Evolutionary conservation across 35 echinoderm and acorn worm species (phyloP), one percentile per base, ranked within the genome.

Genomic region (Anneissia japonica): DNA sequence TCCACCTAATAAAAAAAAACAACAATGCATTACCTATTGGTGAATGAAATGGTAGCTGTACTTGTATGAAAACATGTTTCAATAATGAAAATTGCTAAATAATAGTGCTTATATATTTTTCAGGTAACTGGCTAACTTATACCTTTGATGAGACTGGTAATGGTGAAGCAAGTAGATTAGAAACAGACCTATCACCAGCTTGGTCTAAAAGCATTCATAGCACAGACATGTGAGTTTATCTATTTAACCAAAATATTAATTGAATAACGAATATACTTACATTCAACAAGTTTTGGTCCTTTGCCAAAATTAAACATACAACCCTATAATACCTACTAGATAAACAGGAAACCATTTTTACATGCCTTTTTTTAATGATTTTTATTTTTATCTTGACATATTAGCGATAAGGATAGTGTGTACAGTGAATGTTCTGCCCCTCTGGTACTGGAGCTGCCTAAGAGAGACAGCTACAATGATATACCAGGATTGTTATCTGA

Each of bases 91-190:
- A 64, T 12, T 64, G 51, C 51, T 64, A 64, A 64, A 14, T 12
- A n/a, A 14, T 64, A 14, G 51, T 12, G 51, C n/a, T n/a, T n/a
- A n/a, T 37, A 37, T 74, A 1, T 76, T 74, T 31, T 77, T 29
- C 84, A 93, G 92, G 92, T 77, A 90, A 94, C 80, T 94, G 88
- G 92, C 82, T 87, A 84, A 87, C 86, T 4, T 94, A 94, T 39
- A 94, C 92, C 37, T 94, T 94, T 90, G 88, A 77, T 40, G 92
- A 94, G 6, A 83, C 86, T 74, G 86, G 88, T 19, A 28, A 77
- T 38, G 84, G 88, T 10, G 37, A 82, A 28, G 92, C 92, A 19
- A 80, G 45, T 36, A 87, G 90, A 36, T n/a, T 92, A 32, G 90
- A 91, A 36, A 26, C 90, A 29, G 90, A 89, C 31, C 19, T 46